These are phyloP conservation scores for Syritta pipiens DNA, from an alignment of 2,888 invertebrate species.

Conservation along the genomic window DNA sequence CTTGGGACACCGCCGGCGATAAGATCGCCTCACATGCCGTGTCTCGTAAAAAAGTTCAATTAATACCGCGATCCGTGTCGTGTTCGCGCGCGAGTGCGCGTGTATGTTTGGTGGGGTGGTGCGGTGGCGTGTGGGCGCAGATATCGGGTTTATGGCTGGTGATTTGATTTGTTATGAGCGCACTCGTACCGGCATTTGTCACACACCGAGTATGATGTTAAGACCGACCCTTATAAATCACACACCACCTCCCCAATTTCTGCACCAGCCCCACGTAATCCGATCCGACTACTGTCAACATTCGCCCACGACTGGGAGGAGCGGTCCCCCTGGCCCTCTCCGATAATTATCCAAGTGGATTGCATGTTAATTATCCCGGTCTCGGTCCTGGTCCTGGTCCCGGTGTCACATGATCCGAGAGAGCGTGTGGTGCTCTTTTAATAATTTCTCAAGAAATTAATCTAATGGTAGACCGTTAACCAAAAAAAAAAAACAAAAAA, in stretches of 20 bases:
- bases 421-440: constrained; percentile 38
- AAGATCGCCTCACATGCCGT: constrained; percentile 33
- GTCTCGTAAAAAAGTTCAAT: constrained; percentile 54
- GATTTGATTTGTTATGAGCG: constrained; percentile 57
- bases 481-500: constrained; percentile 41
- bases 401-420: neutral
- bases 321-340: neutral
- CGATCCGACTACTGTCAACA: constrained; percentile 15
- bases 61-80: constrained; percentile 40
- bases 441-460: constrained; percentile 66
- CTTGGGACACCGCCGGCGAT: constrained; percentile 27
- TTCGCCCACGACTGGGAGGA: neutral
- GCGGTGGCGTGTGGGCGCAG: constrained; percentile 9
- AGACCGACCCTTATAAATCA: constrained; percentile 62
- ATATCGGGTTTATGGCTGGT: constrained; percentile 40
- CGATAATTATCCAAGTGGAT: constrained; percentile 57
- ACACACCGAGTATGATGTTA: constrained; percentile 34
- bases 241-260: constrained; percentile 55
- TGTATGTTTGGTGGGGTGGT: neutral
- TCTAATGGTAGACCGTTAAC: constrained; percentile 60
- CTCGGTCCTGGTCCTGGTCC: too few species aligned
- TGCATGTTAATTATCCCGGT: constrained; percentile 66
- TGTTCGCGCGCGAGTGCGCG: constrained; percentile 7
- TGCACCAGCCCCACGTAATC: constrained; percentile 26
- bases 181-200: constrained; percentile 42